Evolutionary conservation across 2,113 vertebrate genomes (phyloP).

Genomic region (Apaloderma vittatum): DNA sequence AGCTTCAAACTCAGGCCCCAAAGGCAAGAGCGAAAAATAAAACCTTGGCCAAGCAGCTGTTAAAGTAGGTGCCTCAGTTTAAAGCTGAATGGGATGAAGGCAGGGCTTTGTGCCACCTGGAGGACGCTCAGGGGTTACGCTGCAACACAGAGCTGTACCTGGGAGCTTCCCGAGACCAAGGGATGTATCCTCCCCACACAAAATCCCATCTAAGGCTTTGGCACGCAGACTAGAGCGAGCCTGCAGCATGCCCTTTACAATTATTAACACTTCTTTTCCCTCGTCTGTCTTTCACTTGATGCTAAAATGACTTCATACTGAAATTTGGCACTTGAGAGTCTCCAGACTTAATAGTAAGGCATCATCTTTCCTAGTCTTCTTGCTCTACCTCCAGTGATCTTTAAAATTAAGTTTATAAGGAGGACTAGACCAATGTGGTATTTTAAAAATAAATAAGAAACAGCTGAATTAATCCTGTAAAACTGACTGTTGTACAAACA

Average conservation of each 20-base stretch:
- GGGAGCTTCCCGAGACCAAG: neutral
- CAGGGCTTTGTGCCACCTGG: neutral
- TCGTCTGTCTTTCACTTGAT: neutral
- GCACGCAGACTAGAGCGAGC: neutral
- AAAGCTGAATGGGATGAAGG: neutral
- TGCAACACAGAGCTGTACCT: neutral
- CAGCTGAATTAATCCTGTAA: conserved; percentile 49
- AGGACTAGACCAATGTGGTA: neutral
- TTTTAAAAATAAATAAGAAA: conserved; percentile 62
- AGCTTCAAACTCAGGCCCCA: neutral
- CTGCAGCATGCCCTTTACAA: neutral
- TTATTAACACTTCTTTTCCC: neutral
- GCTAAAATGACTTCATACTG: neutral
- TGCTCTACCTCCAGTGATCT: conserved; percentile 17
- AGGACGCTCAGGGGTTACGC: rapidly evolving
- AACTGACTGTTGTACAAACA: neutral
- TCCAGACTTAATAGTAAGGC: neutral
- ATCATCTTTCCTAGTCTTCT: neutral
- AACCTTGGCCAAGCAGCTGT: neutral
- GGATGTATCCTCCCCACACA: neutral
- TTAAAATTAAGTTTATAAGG: conserved; percentile 54
- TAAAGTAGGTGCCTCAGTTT: neutral
- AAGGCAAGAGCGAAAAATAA: neutral
- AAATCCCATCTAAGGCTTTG: neutral
- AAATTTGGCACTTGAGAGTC: neutral